Percentiles rank a stretch among this genome's conserved stretches.
These are phyloP conservation scores for Suricata suricatta DNA, from an alignment of 2,113 vertebrate species.

Conservation along the genomic window DNA sequence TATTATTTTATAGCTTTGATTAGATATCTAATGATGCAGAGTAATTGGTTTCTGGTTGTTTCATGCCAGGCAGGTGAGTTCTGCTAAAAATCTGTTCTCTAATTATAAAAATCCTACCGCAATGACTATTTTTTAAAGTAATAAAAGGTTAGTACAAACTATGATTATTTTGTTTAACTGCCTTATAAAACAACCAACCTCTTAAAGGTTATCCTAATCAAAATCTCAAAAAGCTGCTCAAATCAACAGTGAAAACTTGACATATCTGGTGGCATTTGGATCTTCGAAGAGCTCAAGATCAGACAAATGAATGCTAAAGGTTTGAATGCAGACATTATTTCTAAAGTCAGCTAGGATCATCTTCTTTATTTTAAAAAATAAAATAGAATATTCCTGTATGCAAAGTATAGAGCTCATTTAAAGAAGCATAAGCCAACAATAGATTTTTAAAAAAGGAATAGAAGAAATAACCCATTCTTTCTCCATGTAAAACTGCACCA, in stretches of 20 bases:
- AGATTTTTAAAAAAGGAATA: background rate
- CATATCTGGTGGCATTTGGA: conserved; percentile 64
- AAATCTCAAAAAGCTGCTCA: conserved; percentile 71
- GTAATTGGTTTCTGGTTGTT: conserved; percentile 40
- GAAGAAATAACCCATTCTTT: background rate
- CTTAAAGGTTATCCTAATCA: conserved; percentile 80
- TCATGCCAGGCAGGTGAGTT: conserved; percentile 65
- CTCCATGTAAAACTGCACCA: background rate
- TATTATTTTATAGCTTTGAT: conserved; percentile 3
- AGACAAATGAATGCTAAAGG: conserved; percentile 6
- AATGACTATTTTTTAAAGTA: conserved; percentile 57
- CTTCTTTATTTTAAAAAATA: conserved; percentile 28
- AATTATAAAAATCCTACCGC: conserved; percentile 20
- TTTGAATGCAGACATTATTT: conserved; percentile 43
- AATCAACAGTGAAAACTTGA: conserved; percentile 67
- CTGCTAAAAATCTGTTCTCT: conserved; percentile 67
- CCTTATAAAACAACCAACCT: conserved; percentile 69
- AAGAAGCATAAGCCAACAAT: conserved; percentile 6
- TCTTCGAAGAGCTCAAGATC: conserved; percentile 44
- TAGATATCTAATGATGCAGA: conserved; percentile 32
- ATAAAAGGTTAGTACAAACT: conserved; percentile 79
- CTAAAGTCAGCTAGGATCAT: background rate
- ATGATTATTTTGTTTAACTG: conserved; percentile 75
- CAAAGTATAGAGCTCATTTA: background rate
- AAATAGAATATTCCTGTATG: background rate